A percentile compares a stretch with the other conserved stretches of the same genome.
Evolutionary conservation across 2,113 vertebrate genomes (phyloP).

Genomic region (Romanogobio albipinnatus): DNA sequence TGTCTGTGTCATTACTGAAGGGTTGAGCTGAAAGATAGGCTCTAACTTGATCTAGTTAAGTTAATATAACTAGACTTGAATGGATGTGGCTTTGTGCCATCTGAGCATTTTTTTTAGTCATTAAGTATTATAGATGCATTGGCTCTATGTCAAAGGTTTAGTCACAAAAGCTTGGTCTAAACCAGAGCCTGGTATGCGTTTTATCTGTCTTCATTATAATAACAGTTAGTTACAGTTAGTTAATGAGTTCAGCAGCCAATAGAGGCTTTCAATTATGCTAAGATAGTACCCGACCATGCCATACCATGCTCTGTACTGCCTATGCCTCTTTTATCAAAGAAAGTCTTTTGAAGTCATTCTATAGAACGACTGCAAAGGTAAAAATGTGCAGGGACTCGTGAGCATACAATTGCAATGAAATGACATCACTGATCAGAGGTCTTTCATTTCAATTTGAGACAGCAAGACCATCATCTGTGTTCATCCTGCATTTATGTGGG

Average conservation of each 20-base stretch:
- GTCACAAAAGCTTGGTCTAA: slow-evolving; percentile 7
- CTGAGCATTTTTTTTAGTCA: slow-evolving; percentile 59
- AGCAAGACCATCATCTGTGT: slow-evolving; percentile 18
- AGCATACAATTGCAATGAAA: not conserved
- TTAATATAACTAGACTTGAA: slow-evolving; percentile 66
- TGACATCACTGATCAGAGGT: slow-evolving; percentile 41
- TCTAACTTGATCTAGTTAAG: slow-evolving; percentile 74
- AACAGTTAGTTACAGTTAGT: slow-evolving; percentile 6
- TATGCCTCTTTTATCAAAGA: slow-evolving; percentile 25
- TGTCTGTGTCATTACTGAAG: slow-evolving; percentile 47
- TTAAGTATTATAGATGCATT: slow-evolving; percentile 69
- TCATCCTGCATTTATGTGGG: slow-evolving; percentile 32
- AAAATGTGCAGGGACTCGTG: not conserved
- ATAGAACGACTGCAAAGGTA: slow-evolving; percentile 1
- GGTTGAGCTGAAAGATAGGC: slow-evolving; percentile 73
- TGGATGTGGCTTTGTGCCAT: slow-evolving; percentile 57
- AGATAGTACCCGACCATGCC: not conserved
- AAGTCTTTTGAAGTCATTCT: slow-evolving; percentile 13
- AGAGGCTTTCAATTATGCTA: not conserved
- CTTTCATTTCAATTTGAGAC: slow-evolving; percentile 36
- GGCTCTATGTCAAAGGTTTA: slow-evolving; percentile 63
- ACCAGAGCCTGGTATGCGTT: not conserved
- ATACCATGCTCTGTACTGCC: not conserved
- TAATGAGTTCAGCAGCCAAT: slow-evolving; percentile 9
- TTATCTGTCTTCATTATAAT: not conserved